These are phyloP conservation scores for Drosophila anomalata DNA, from an alignment of 2,888 invertebrate genomes.

Conservation along the genomic window DNA sequence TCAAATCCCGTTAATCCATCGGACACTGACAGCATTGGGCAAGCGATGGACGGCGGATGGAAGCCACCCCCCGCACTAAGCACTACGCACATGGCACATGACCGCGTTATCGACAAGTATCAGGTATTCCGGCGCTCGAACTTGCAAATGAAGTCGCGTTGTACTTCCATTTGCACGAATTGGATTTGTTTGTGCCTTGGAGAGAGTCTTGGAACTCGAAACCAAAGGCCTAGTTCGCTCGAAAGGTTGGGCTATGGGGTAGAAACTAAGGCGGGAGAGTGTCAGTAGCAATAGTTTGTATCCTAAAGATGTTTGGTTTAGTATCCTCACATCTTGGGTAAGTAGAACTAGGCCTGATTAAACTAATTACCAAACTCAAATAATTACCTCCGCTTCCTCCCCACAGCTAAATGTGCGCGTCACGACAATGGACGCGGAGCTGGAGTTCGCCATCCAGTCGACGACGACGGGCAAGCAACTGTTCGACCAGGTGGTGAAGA, in stretches of 20 bases:
- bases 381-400: conserved; percentile 48
- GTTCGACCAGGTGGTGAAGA: conserved; percentile 99
- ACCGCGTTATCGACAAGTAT: not conserved
- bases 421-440: conserved; percentile 99
- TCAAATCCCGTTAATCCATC: conserved; percentile 34
- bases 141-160: no score
- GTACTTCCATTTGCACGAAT: no score
- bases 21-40: not conserved
- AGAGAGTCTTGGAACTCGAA: not conserved
- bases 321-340: not conserved
- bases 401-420: conserved; percentile 98
- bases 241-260: not conserved
- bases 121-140: not conserved
- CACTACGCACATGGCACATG: conserved; percentile 30
- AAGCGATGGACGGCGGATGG: not conserved
- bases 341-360: not conserved
- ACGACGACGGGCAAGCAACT: conserved; percentile 99
- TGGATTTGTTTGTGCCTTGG: no score
- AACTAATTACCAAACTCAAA: not conserved
- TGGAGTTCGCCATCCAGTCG: conserved; percentile 99
- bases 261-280: not conserved
- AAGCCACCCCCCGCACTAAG: conserved; percentile 13
- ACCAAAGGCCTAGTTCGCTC: no score
- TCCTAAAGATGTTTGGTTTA: not conserved
- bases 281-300: not conserved